Evolutionary conservation across 2,113 vertebrate species (phyloP), one percentile per base, ranked within the genome.

Genomic region (Sylvicapra grimmia): DNA sequence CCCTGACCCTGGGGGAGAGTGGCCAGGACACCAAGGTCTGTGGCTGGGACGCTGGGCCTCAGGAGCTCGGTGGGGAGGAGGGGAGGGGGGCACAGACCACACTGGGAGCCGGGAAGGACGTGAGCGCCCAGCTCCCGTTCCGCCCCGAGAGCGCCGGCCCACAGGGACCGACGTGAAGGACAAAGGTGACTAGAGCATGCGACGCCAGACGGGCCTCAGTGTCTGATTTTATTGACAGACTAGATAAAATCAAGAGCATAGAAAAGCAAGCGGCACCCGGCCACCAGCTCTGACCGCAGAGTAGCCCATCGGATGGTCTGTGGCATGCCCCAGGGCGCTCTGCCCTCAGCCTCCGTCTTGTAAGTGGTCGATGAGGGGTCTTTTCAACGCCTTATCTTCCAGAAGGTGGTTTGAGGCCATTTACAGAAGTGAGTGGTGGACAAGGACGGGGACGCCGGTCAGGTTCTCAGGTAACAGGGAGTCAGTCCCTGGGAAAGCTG

Each of bases 111-210:
- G 1, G 68, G 6, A 6, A 6, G 68, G 19, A 36, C 3, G 2
- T 3, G n/a, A 12, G n/a, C 23, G 19, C n/a, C n/a, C 68, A 72
- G 65, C 65, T 12, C 68, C 19, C 1, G 1, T 23, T 36, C 68
- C 3, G 10, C 36, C 68, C n/a, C 0, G 19, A 23, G n/a, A 6
- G n/a, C n/a, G 3, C 68, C 0, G 1, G n/a, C n/a, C 68, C 36
- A 6, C 19, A 6, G 36, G n/a, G 44, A 10, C 44, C 10, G 27
- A 16, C 2, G 6, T 27, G 36, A n/a, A 10, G 51, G 21, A 8
- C n/a, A 5, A 19, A 11, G 65, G 59, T 15, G 7, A 5, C 7
- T 8, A 53, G 65, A 86, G n/a, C 83, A 63, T 33, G 6, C 47
- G 19, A 40, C 18, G 11, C 21, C 44, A 21, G 86, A 19, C n/a